These are phyloP conservation scores for Propsilocerus akamusi DNA, from an alignment of 1,140 invertebrate genomes.

Conservation along the genomic window DNA sequence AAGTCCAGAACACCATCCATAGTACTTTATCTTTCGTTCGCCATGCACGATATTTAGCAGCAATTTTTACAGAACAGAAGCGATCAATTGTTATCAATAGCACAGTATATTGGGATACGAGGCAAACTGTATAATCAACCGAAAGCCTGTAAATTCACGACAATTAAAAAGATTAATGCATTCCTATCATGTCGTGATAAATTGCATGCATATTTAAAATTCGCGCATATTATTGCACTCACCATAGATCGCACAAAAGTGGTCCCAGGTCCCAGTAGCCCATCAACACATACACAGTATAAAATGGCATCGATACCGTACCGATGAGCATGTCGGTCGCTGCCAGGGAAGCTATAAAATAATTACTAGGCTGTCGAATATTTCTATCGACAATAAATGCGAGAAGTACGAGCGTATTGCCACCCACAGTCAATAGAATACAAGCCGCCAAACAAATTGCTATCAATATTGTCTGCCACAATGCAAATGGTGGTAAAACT, in stretches of 20 bases:
- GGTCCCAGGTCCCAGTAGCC: conserved; percentile 94
- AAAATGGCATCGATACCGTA: conserved; percentile 87
- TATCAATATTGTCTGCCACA: conserved; percentile 84
- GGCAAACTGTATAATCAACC: conserved; percentile 96
- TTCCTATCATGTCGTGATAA: background rate
- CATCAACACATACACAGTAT: conserved; percentile 88
- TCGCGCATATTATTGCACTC: background rate
- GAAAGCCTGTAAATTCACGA: conserved; percentile 51
- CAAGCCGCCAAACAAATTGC: conserved; percentile 76
- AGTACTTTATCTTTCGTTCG: conserved; percentile 82
- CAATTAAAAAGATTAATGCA: background rate
- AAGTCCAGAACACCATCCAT: conserved; percentile 90
- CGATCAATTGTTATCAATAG: conserved; percentile 96
- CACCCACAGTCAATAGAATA: conserved; percentile 81
- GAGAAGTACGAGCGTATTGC: conserved; percentile 90
- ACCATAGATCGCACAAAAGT: conserved; percentile 92
- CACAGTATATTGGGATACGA: conserved; percentile 98
- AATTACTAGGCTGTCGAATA: conserved; percentile 97
- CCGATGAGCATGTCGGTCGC: conserved; percentile 97
- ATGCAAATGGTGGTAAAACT: conserved; percentile 62
- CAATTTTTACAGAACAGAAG: conserved; percentile 98
- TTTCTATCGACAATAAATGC: conserved; percentile 93
- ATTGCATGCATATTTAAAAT: background rate
- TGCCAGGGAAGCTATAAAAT: conserved; percentile 96
- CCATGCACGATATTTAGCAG: conserved; percentile 94